These are phyloP conservation scores for Harpalus rubripes DNA, from an alignment of 2,888 invertebrate genomes.

Conservation along the genomic window DNA sequence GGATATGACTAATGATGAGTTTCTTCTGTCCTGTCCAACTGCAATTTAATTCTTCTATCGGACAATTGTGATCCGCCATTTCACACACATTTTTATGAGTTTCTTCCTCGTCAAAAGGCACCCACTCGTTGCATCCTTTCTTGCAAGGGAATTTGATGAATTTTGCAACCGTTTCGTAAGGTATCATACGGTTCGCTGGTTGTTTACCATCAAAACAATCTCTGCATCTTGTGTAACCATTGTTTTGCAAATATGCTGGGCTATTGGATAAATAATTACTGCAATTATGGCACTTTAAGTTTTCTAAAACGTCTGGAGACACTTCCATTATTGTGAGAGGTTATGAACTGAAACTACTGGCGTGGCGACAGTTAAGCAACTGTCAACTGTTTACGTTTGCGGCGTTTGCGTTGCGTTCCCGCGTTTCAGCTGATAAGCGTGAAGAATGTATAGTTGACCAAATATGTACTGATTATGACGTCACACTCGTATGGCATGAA, in stretches of 20 bases:
- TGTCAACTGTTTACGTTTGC: no score
- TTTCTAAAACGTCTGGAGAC: neutral
- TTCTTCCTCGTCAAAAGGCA: neutral
- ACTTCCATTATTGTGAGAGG: slow-evolving; percentile 3
- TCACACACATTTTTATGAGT: slow-evolving; percentile 1
- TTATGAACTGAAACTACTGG: neutral
- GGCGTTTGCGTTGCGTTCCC: no score
- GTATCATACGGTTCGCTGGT: neutral
- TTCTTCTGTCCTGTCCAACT: slow-evolving; percentile 9
- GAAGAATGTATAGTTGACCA: no score
- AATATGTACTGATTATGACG: no score
- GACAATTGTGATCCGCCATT: neutral
- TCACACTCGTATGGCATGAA: no score
- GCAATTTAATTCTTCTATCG: neutral
- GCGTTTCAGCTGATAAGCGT: no score
- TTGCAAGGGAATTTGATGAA: slow-evolving; percentile 31
- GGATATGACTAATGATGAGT: neutral
- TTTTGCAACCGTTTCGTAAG: slow-evolving; percentile 8
- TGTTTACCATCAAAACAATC: neutral
- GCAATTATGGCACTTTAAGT: slow-evolving; percentile 5
- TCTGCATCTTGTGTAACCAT: neutral
- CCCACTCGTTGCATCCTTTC: neutral
- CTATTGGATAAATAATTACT: slow-evolving; percentile 14
- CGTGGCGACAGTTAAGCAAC: no score
- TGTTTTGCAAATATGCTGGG: slow-evolving; percentile 14